phyloP scores from a whole-genome alignment of 2,888 invertebrate species.

The Acrocera orbiculus region DNA sequence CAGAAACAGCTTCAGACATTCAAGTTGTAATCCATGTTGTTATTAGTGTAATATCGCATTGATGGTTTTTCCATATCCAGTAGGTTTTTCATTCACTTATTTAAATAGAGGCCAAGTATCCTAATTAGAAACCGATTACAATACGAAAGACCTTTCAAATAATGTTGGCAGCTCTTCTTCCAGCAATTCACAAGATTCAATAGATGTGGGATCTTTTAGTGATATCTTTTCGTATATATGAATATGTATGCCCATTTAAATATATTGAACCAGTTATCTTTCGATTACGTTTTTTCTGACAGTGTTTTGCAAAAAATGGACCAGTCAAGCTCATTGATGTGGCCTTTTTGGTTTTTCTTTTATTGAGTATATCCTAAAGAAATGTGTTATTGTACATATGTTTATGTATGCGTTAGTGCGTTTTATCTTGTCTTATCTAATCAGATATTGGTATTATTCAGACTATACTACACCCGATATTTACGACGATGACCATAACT shows the following conservation, averaged over 20 bases:
- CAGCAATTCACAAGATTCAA: too few species aligned
- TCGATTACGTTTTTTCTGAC: conserved; percentile 7
- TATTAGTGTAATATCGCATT: too few species aligned
- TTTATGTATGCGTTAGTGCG: conserved; percentile 10
- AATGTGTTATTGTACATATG: conserved; percentile 11
- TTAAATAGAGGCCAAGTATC: conserved; percentile 9
- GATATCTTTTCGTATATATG: too few species aligned
- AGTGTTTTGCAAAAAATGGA: not conserved
- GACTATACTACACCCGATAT: conserved; percentile 4
- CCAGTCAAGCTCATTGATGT: not conserved
- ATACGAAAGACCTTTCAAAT: conserved; percentile 10
- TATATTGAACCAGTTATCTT: too few species aligned
- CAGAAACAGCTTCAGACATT: too few species aligned
- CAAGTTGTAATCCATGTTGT: too few species aligned
- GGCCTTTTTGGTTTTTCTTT: not conserved
- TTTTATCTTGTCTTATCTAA: conserved; percentile 10
- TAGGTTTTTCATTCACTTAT: conserved; percentile 3
- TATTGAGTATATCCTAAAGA: not conserved
- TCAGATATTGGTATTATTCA: conserved; percentile 8
- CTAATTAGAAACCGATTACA: conserved; percentile 12
- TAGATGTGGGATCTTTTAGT: too few species aligned
- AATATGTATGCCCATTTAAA: too few species aligned
- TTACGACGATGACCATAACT: conserved; percentile 3
- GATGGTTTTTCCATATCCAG: too few species aligned
- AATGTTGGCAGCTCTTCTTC: conserved; percentile 5